These are phyloP conservation scores for Oreonectes daqikongensis DNA, from an alignment of 2,797 vertebrate genomes.

Conservation along the genomic window DNA sequence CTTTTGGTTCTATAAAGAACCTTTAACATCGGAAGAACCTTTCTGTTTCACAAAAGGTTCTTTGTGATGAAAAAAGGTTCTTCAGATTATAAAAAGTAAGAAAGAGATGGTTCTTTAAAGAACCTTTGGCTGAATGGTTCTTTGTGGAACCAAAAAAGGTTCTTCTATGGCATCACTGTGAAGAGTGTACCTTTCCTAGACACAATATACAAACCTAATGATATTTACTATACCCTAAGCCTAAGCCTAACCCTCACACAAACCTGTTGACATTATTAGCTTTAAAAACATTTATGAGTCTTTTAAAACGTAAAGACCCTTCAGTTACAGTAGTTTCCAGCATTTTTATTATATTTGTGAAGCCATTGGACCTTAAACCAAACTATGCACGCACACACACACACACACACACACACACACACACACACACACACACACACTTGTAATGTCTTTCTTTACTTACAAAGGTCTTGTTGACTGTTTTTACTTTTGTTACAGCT, in stretches of 20 bases:
- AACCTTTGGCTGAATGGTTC: too few species aligned
- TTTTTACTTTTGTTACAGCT: too few species aligned
- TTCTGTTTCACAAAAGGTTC: too few species aligned
- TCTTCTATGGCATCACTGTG: too few species aligned
- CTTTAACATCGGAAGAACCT: too few species aligned
- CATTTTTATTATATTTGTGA: neutral
- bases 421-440: too few species aligned
- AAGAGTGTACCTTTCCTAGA: neutral
- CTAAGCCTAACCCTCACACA: neutral
- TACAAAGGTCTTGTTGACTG: neutral
- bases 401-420: conserved; percentile 7
- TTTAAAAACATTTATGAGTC: neutral
- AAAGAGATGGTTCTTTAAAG: too few species aligned
- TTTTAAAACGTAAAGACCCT: neutral
- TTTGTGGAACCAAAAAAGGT: too few species aligned
- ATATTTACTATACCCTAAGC: neutral
- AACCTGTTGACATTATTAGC: neutral
- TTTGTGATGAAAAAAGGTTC: too few species aligned
- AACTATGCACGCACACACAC: neutral
- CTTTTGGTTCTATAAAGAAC: too few species aligned
- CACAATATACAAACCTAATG: neutral
- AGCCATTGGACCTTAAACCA: neutral
- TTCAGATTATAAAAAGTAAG: too few species aligned
- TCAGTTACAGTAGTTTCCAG: neutral
- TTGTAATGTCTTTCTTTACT: too few species aligned